Base-by-base conservation (phyloP, 2,888 invertebrate genomes). In the Polylopha cassiicola region DNA sequence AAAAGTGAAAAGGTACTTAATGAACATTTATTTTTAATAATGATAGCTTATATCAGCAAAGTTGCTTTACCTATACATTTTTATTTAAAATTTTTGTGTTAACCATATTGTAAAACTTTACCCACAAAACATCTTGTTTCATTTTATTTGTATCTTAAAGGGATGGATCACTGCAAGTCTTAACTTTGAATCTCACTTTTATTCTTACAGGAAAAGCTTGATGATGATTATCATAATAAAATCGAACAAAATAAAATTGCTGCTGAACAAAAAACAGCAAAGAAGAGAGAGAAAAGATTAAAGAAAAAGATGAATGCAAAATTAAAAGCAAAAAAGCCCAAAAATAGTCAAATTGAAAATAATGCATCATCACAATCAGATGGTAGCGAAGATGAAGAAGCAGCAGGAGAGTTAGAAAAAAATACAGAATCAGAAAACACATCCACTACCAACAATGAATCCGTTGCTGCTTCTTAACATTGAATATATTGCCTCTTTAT, bases 1-100 rank as follows among this genome's bases (percentile, higher is more conserved):
- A 93, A 94, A 77, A 94, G 93, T 56, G 91, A 92, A 76, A 91
- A 92, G 87, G 95, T 94, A n/a, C n/a, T n/a, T n/a, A n/a, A n/a
- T n/a, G n/a, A n/a, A n/a, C n/a, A n/a, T n/a, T n/a, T n/a, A n/a
- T n/a, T n/a, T n/a, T n/a, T n/a, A n/a, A n/a, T n/a, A n/a, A n/a
- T n/a, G n/a, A n/a, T n/a, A n/a, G n/a, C n/a, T n/a, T n/a, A n/a
- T n/a, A n/a, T n/a, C n/a, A n/a, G n/a, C n/a, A n/a, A n/a, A n/a
- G n/a, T n/a, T n/a, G n/a, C n/a, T n/a, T n/a, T n/a, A n/a, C n/a
- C n/a, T n/a, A n/a, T n/a, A n/a, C n/a, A n/a, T n/a, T n/a, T n/a
- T n/a, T n/a, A n/a, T n/a, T n/a, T n/a, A n/a, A n/a, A n/a, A n/a
- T 23, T 8, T n/a, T 8, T 28, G 17, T 29, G 10, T 29, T 6